These are phyloP conservation scores for Sebastes minor DNA, from an alignment of 2,797 vertebrate species.

Conservation along the genomic window DNA sequence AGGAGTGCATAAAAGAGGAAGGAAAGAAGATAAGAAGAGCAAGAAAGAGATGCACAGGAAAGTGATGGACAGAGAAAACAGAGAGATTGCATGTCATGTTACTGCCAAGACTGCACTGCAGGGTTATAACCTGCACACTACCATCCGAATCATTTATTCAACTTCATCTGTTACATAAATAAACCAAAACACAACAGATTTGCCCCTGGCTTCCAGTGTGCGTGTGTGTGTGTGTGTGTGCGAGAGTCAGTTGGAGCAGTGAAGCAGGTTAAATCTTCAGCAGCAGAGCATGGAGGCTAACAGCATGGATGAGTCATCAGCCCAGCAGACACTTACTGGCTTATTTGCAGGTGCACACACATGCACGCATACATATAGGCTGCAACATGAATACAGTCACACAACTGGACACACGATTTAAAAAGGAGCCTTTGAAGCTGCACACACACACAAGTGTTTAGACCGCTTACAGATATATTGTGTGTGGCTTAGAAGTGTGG, in stretches of 20 bases:
- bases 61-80: constrained; percentile 49
- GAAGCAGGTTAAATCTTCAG: constrained; percentile 54
- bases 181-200: constrained; percentile 51
- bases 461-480: constrained; percentile 5
- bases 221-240: not conserved
- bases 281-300: constrained; percentile 42
- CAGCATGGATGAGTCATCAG: constrained; percentile 49
- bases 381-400: not conserved
- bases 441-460: not conserved
- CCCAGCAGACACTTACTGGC: constrained; percentile 15
- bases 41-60: constrained; percentile 20
- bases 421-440: not conserved
- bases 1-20: not conserved
- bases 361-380: not conserved
- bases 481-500: constrained; percentile 19
- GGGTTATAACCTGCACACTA: constrained; percentile 43
- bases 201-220: constrained; percentile 7
- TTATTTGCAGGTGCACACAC: constrained; percentile 19
- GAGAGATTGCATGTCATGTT: constrained; percentile 15
- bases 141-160: constrained; percentile 59
- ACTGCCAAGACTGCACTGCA: constrained; percentile 25
- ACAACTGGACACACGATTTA: not conserved
- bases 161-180: constrained; percentile 58
- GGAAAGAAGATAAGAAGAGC: constrained; percentile 31
- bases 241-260: constrained; percentile 27